phyloP scores from a whole-genome alignment of 2,113 vertebrate species.

The Pagrus major region DNA sequence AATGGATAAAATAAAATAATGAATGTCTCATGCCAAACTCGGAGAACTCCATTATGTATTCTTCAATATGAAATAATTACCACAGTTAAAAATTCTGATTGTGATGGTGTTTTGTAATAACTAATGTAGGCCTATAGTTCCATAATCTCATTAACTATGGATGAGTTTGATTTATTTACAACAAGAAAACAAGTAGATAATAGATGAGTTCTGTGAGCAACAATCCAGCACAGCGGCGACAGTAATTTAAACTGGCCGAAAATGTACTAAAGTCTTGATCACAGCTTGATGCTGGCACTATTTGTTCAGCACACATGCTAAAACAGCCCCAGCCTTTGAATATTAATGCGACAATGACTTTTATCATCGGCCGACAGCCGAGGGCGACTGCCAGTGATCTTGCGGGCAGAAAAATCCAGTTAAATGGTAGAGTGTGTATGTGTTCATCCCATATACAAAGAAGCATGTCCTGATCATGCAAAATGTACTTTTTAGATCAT shows the following conservation, averaged over 20 bases:
- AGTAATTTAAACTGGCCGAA: constrained; percentile 60
- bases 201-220: constrained; percentile 59
- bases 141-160: constrained; percentile 47
- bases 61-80: constrained; percentile 58
- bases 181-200: constrained; percentile 68
- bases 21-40: constrained; percentile 17
- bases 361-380: constrained; percentile 51
- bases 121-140: constrained; percentile 49
- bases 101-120: constrained; percentile 66
- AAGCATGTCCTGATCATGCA: constrained; percentile 28
- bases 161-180: constrained; percentile 71
- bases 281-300: constrained; percentile 67
- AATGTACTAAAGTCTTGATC: constrained; percentile 67
- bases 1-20: constrained; percentile 22
- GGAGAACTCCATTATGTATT: constrained; percentile 46
- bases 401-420: constrained; percentile 46
- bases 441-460: not conserved
- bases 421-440: not conserved
- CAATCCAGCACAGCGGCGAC: constrained; percentile 36
- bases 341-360: constrained; percentile 75
- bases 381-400: constrained; percentile 45
- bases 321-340: constrained; percentile 58
- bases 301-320: constrained; percentile 66
- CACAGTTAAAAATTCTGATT: constrained; percentile 60
- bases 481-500: constrained; percentile 3